A percentile compares a stretch with the other conserved stretches of the same genome.
Evolutionary conservation across 2,113 vertebrate species (phyloP).

Genomic region (Cheilinus undulatus): DNA sequence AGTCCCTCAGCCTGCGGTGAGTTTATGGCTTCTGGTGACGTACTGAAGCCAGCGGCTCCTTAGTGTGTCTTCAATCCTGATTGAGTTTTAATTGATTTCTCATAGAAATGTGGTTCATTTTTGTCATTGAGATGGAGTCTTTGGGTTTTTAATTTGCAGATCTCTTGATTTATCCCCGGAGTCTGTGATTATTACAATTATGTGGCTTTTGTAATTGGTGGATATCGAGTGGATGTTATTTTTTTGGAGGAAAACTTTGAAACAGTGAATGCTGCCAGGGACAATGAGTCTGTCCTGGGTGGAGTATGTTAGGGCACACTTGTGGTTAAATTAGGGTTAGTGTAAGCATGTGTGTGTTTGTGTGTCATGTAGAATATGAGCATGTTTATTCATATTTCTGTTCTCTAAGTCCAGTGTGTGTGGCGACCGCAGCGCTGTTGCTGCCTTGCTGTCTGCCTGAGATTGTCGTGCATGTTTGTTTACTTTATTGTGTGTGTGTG

Average conservation of each 20-base stretch:
- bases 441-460: conserved; percentile 53
- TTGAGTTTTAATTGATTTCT: conserved; percentile 79
- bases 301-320: conserved; percentile 62
- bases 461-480: conserved; percentile 56
- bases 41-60: conserved; percentile 37
- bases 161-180: conserved; percentile 71
- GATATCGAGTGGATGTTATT: conserved; percentile 67
- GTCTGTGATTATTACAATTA: conserved; percentile 77
- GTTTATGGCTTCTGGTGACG: conserved; percentile 50
- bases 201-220: conserved; percentile 77
- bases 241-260: conserved; percentile 52
- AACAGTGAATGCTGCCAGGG: conserved; percentile 64
- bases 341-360: conserved; percentile 17
- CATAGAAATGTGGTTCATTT: conserved; percentile 56
- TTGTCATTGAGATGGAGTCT: conserved; percentile 58
- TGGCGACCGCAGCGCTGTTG: conserved; percentile 41
- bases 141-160: conserved; percentile 68
- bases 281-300: conserved; percentile 64
- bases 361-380: conserved; percentile 22
- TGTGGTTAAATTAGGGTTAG: conserved; percentile 56
- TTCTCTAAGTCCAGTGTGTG: conserved; percentile 44
- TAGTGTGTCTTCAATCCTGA: conserved; percentile 54
- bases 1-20: conserved; percentile 69
- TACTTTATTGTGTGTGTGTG: conserved; percentile 24
- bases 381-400: conserved; percentile 68